A percentile compares a stretch with the other conserved stretches of the same genome.
Evolutionary conservation across 1,140 invertebrate species (phyloP).

Genomic region (Drosophila oshimai): DNA sequence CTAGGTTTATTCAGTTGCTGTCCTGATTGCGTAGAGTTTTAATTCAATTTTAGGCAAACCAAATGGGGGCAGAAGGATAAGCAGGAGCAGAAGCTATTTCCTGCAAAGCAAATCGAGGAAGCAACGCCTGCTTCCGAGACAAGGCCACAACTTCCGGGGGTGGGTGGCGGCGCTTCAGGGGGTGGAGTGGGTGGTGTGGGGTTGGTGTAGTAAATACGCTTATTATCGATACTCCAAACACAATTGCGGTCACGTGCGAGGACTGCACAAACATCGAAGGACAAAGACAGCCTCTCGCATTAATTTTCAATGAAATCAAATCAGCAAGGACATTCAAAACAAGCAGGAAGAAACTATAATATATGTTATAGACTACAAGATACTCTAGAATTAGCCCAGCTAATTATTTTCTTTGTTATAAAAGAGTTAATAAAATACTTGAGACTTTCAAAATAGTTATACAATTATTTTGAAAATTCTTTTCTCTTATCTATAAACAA

Average conservation of each 20-base stretch:
- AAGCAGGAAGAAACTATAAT: neutral
- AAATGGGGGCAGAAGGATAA: slow-evolving; percentile 5
- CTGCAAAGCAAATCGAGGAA: slow-evolving; percentile 41
- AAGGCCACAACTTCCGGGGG: slow-evolving; percentile 64
- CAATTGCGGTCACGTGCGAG: slow-evolving; percentile 81
- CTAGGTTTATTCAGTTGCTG: slow-evolving; percentile 40
- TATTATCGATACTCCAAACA: slow-evolving; percentile 82
- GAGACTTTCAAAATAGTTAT: too few species aligned
- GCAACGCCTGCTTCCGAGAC: slow-evolving; percentile 66
- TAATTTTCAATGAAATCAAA: slow-evolving; percentile 79
- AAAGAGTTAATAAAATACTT: too few species aligned
- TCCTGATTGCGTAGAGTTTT: slow-evolving; percentile 60
- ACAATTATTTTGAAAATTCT: too few species aligned
- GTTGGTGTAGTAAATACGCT: slow-evolving; percentile 65
- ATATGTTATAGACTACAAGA: neutral
- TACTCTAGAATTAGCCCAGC: neutral
- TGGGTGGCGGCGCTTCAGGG: slow-evolving; percentile 1
- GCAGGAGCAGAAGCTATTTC: slow-evolving; percentile 54
- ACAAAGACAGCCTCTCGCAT: slow-evolving; percentile 56
- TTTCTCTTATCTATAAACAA: too few species aligned
- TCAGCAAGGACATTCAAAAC: slow-evolving; percentile 58
- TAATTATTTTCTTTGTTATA: too few species aligned
- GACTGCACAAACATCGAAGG: slow-evolving; percentile 23
- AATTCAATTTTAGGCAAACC: slow-evolving; percentile 66
- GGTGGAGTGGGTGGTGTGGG: neutral